Conservation (phyloP, 2,888 invertebrate species). For the Copidosoma aretas region DNA sequence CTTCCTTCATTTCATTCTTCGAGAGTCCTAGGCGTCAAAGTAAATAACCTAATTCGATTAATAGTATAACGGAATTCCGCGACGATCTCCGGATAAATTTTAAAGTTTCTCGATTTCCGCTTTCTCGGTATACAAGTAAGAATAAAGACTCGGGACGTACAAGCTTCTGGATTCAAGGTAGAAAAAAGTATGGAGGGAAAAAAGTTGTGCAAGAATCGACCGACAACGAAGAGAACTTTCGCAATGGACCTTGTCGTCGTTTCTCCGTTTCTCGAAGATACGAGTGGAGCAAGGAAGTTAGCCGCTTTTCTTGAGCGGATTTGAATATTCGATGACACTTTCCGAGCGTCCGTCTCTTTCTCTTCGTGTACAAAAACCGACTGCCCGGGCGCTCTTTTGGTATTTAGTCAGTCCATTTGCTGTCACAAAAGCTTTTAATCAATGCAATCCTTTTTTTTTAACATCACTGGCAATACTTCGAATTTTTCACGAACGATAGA, state of each 20-base stretch:
- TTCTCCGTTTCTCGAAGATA: constrained; percentile 9
- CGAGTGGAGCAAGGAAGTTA: constrained; percentile 3
- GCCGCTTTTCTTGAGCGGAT: constrained; percentile 31
- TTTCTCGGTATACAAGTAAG: constrained; percentile 18
- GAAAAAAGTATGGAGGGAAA: constrained; percentile 7
- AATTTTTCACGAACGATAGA: not conserved
- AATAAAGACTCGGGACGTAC: not conserved
- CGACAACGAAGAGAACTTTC: constrained; percentile 35
- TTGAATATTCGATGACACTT: constrained; percentile 35
- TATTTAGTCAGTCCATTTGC: constrained; percentile 8
- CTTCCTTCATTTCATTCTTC: constrained; percentile 7
- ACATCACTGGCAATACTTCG: constrained; percentile 14
- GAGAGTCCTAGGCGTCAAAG: constrained; percentile 10
- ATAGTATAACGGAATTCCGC: constrained; percentile 26
- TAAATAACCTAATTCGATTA: constrained; percentile 39
- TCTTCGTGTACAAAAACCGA: not conserved
- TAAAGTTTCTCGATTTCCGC: constrained; percentile 38
- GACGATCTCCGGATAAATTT: constrained; percentile 27
- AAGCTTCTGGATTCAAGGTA: not conserved
- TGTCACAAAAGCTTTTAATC: constrained; percentile 6
- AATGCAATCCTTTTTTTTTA: constrained; percentile 8
- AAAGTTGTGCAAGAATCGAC: constrained; percentile 15
- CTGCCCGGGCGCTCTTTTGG: not conserved
- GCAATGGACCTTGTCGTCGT: constrained; percentile 19
- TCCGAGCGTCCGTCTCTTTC: constrained; percentile 1